Evolutionary conservation across 2,797 vertebrate species (phyloP), one percentile per base, ranked within the genome.

Genomic region (Oreochromis grahami): DNA sequence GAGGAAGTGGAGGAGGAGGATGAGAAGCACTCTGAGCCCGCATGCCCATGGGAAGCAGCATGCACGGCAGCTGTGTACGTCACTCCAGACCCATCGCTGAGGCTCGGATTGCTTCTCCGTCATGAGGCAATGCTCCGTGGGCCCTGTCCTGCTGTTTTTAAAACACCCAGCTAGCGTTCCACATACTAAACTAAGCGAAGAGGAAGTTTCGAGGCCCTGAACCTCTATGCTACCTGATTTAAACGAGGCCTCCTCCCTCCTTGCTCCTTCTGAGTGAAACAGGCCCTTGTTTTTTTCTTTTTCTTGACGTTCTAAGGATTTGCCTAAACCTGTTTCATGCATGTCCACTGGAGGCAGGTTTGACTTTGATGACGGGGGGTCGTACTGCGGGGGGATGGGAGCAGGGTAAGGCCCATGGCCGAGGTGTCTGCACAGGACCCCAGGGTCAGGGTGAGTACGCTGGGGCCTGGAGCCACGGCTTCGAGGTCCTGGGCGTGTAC

Each of bases 281-380:
- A 21, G 85, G 83, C 74, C 88, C 70, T 94, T 94, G 93, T 94
- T 84, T 88, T 70, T 88, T 90, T 94, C 94, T 81, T 82, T 94
- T 94, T 95, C 92, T 93, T 92, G 93, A 95, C 94, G 74, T 96
- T 95, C 95, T 96, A 95, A 96, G 96, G 96, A 96, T 97, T 96
- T 98, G 97, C 97, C 97, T 95, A 96, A 97, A 97, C 96, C 97
- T 97, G 97, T 98, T 99, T 97, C 98, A 98, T 99, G 98, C 98
- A 99, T 99, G 98, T 99, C 98, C 98, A 99, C 98, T 98, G 98
- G 98, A 97, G 98, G 98, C 96, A 99, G 98, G 98, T 99, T 99
- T 98, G 98, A 99, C 97, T 99, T 99, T 98, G 98, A 99, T 96
- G 98, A 99, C 96, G 98, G 98, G 97, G 98, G 98, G 97, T 98